phyloP scores from a whole-genome alignment of 2,888 invertebrate species.

The Dasypolia templi region DNA sequence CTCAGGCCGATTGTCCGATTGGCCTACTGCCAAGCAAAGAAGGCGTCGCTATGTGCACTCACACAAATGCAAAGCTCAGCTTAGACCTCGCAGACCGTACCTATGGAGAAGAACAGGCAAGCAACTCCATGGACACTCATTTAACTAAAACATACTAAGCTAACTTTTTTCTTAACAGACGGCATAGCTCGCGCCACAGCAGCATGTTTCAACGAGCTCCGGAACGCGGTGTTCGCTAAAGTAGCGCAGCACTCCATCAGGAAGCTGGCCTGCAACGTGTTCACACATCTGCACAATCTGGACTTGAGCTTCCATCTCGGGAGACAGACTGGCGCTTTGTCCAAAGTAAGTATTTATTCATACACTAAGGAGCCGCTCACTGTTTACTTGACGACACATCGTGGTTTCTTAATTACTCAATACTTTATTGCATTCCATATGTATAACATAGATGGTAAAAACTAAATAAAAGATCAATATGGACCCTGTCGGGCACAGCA shows the following conservation, averaged over 20 bases:
- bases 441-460: not conserved
- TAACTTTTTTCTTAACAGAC: constrained; percentile 91
- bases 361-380: not conserved
- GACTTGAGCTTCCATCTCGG: constrained; percentile 98
- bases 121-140: too few relatives aligned
- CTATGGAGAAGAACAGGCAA: too few relatives aligned
- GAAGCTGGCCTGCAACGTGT: constrained; percentile 98
- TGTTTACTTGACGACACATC: not conserved
- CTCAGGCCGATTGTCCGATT: too few relatives aligned
- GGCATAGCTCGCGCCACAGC: constrained; percentile 97
- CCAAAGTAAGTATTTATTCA: constrained; percentile 93
- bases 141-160: not conserved
- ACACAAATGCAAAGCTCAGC: too few relatives aligned
- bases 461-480: too few relatives aligned
- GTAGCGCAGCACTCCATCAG: constrained; percentile 99
- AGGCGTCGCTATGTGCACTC: too few relatives aligned
- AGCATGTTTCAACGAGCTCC: constrained; percentile 97
- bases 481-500: too few relatives aligned
- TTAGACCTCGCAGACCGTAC: too few relatives aligned
- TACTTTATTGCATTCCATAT: too few relatives aligned
- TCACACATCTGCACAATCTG: constrained; percentile 97
- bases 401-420: not conserved
- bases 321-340: constrained; percentile 98
- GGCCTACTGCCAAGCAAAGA: too few relatives aligned
- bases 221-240: constrained; percentile 99